Conservation (phyloP, 2,797 vertebrate species). For the Tenualosa thibaudeaui region DNA sequence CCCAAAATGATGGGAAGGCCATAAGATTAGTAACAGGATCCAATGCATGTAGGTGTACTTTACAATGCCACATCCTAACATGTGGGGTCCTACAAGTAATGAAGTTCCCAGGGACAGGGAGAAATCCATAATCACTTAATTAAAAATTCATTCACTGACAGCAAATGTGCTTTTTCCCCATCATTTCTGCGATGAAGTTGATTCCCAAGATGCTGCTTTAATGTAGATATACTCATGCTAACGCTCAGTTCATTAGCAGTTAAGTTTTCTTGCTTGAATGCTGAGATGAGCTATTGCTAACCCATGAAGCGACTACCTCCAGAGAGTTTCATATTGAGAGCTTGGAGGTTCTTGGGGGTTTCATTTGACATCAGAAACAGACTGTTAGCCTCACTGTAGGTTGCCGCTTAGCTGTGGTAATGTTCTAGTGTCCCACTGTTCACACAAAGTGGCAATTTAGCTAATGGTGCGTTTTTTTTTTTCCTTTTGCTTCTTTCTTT, state of each 20-base stretch:
- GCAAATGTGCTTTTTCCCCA: neutral
- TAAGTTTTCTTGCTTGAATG: constrained; percentile 32
- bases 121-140: neutral
- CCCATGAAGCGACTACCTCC: constrained; percentile 34
- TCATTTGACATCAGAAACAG: constrained; percentile 51
- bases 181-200: neutral
- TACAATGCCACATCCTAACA: too few relatives aligned
- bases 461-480: constrained; percentile 53
- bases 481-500: constrained; percentile 50
- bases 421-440: constrained; percentile 52
- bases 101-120: neutral
- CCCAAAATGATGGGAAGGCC: neutral
- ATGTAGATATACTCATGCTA: constrained; percentile 3
- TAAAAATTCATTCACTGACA: neutral
- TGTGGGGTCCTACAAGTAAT: neutral
- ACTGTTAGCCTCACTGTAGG: constrained; percentile 56
- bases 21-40: neutral
- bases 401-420: constrained; percentile 49
- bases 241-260: constrained; percentile 39
- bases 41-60: neutral
- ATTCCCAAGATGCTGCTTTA: neutral
- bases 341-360: constrained; percentile 40
- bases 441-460: constrained; percentile 56
- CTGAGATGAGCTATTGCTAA: constrained; percentile 26
- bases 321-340: constrained; percentile 43